Percentiles rank a stretch among this genome's conserved stretches.
phyloP scores from a whole-genome alignment of 2,888 invertebrate genomes.

The Zonitis immaculata region DNA sequence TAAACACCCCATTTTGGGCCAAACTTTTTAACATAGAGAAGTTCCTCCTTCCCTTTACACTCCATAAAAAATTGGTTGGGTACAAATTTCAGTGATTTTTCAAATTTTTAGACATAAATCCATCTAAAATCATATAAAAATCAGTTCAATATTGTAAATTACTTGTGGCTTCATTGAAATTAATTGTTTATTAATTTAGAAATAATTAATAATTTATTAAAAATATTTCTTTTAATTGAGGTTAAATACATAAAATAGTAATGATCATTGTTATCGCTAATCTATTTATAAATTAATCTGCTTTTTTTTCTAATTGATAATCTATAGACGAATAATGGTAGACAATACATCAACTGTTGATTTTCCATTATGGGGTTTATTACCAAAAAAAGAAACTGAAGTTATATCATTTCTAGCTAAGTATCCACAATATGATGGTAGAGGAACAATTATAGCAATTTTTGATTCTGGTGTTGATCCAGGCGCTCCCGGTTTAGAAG shows the following conservation, averaged over 20 bases:
- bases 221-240: neutral
- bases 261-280: neutral
- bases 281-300: neutral
- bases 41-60: too few species aligned
- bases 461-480: constrained; percentile 99
- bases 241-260: neutral
- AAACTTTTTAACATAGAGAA: too few species aligned
- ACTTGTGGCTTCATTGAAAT: neutral
- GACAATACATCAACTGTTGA: constrained; percentile 15
- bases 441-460: constrained; percentile 87
- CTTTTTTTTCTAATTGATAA: neutral
- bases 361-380: constrained; percentile 79
- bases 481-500: constrained; percentile 89
- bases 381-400: constrained; percentile 94
- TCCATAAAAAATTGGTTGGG: neutral
- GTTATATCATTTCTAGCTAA: constrained; percentile 81
- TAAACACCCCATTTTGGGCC: too few species aligned
- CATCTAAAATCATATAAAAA: neutral
- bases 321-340: neutral
- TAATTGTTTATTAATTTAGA: neutral
- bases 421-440: constrained; percentile 87
- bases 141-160: neutral
- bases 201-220: neutral
- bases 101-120: neutral
- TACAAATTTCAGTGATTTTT: neutral